A percentile compares a stretch with the other conserved stretches of the same genome.
Evolutionary conservation across 2,888 invertebrate genomes (phyloP).

Genomic region (Bruchidius siliquastri): DNA sequence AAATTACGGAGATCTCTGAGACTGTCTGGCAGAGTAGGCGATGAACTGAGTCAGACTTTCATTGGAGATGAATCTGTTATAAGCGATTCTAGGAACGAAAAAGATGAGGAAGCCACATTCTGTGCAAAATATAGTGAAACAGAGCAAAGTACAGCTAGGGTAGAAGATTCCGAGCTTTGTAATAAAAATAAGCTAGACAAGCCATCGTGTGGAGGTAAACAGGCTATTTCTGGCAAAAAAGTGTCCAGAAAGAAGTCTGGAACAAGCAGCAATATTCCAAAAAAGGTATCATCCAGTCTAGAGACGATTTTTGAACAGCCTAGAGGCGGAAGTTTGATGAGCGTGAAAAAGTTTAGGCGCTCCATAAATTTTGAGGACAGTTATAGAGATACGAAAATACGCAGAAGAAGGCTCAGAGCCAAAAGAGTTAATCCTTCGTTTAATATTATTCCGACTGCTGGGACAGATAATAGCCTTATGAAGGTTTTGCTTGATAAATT

Average conservation of each 20-base stretch:
- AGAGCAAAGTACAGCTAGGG: not conserved
- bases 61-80: not conserved
- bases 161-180: not conserved
- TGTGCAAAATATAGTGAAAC: not conserved
- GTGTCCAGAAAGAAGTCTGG: not conserved
- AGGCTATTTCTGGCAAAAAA: not conserved
- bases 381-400: not conserved
- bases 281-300: constrained; percentile 1
- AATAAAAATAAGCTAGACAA: not conserved
- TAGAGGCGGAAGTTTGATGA: constrained; percentile 3
- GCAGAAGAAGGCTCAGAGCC: constrained; percentile 4
- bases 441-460: not conserved
- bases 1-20: not conserved
- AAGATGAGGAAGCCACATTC: not conserved
- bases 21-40: not conserved
- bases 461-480: not conserved
- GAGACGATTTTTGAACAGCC: constrained; percentile 10
- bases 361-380: constrained; percentile 7
- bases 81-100: not conserved
- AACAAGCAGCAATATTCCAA: not conserved
- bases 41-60: not conserved
- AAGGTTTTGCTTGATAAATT: constrained; percentile 7
- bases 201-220: not conserved
- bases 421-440: constrained; percentile 4
- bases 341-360: constrained; percentile 5